These are phyloP conservation scores for Eurosta solidaginis DNA, from an alignment of 1,140 invertebrate genomes.

Conservation along the genomic window DNA sequence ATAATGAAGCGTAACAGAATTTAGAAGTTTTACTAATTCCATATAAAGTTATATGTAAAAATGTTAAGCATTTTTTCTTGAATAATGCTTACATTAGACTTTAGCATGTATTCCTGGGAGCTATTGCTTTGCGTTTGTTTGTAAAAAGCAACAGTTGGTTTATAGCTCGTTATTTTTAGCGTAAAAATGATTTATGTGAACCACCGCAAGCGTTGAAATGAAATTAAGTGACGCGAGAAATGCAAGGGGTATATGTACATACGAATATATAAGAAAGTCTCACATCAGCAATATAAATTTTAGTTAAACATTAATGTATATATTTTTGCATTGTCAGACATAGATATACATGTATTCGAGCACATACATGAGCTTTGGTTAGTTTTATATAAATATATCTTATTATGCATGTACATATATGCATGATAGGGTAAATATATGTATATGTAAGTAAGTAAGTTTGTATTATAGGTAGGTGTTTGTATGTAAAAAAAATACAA, in stretches of 20 bases:
- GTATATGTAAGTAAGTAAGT: too few relatives aligned
- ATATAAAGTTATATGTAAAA: too few relatives aligned
- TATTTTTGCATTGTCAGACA: neutral
- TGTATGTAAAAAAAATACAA: constrained; percentile 22
- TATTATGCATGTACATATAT: too few relatives aligned
- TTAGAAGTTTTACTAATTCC: too few relatives aligned
- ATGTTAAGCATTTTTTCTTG: too few relatives aligned
- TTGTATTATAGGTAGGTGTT: constrained; percentile 7
- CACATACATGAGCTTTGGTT: constrained; percentile 12
- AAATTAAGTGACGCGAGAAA: neutral
- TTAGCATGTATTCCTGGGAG: neutral
- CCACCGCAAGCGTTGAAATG: neutral
- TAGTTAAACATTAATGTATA: constrained; percentile 8
- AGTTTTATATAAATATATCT: neutral
- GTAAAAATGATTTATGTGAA: neutral
- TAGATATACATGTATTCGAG: too few relatives aligned
- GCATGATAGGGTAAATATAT: constrained; percentile 13
- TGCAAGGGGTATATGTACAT: neutral
- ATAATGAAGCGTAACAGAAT: too few relatives aligned
- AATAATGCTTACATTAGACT: neutral
- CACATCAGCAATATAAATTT: neutral
- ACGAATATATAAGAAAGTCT: neutral
- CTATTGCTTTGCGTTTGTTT: neutral
- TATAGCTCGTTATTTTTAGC: neutral
- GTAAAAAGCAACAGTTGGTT: neutral